Percentiles rank a stretch among this genome's conserved stretches.
Evolutionary conservation across 2,797 vertebrate genomes (phyloP).

Genomic region (Anas acuta): DNA sequence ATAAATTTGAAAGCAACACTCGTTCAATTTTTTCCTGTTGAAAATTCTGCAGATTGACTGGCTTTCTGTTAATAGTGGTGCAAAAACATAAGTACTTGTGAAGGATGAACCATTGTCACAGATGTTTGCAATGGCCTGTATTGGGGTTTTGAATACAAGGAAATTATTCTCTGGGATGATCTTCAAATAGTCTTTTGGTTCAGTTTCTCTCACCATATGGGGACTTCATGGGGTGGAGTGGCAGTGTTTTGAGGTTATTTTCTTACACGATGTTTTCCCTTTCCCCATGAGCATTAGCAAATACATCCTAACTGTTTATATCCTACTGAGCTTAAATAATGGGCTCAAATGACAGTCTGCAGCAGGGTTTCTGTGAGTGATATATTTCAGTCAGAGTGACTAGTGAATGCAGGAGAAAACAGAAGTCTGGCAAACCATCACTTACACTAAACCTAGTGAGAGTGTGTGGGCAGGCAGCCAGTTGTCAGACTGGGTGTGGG

Average conservation of each 20-base stretch:
- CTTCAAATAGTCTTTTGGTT: not conserved
- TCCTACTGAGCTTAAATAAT: not conserved
- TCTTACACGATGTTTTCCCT: not conserved
- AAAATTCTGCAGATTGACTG: rapidly evolving
- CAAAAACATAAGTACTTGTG: not conserved
- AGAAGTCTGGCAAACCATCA: not conserved
- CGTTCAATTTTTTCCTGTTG: not conserved
- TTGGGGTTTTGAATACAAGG: not conserved
- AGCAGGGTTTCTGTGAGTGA: not conserved
- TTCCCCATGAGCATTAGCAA: not conserved
- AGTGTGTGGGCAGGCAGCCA: rapidly evolving
- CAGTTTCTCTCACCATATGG: not conserved
- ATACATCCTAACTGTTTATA: not conserved
- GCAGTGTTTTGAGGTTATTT: not conserved
- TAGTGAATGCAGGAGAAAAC: not conserved
- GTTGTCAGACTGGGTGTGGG: not conserved
- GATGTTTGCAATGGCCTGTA: not conserved
- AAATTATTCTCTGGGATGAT: not conserved
- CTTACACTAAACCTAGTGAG: not conserved
- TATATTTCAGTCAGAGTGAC: not conserved
- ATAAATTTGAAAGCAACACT: rapidly evolving
- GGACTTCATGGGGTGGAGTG: too few relatives aligned
- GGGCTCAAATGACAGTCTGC: not conserved
- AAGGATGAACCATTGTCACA: not conserved
- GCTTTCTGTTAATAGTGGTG: not conserved